These are phyloP conservation scores for Macropis europaea DNA, from an alignment of 2,888 invertebrate genomes.

Conservation along the genomic window DNA sequence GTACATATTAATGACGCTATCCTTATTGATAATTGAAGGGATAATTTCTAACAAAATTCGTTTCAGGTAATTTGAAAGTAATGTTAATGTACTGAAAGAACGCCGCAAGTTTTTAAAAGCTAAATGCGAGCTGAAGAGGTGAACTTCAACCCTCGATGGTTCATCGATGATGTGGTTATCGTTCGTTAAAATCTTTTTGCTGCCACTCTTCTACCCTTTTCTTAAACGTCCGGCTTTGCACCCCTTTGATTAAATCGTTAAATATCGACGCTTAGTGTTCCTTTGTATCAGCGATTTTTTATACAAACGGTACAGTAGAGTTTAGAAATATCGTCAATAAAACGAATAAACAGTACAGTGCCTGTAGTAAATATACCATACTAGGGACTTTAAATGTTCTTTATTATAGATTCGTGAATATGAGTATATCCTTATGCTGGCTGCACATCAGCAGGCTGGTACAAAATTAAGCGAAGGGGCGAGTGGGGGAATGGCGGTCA, in stretches of 20 bases:
- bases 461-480: too few relatives aligned
- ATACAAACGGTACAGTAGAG: not conserved
- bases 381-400: too few relatives aligned
- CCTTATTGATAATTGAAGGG: too few relatives aligned
- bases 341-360: too few relatives aligned
- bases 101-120: constrained; percentile 5
- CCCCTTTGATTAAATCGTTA: constrained; percentile 37
- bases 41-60: too few relatives aligned
- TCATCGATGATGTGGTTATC: constrained; percentile 35
- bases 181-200: constrained; percentile 23
- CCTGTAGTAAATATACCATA: too few relatives aligned
- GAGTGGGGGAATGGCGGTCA: too few relatives aligned
- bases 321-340: not conserved
- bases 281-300: not conserved
- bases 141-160: constrained; percentile 1
- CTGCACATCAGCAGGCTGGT: too few relatives aligned
- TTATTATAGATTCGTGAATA: too few relatives aligned
- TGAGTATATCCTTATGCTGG: too few relatives aligned
- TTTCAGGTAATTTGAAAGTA: too few relatives aligned
- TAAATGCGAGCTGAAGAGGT: constrained; percentile 7
- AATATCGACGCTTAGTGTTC: constrained; percentile 8
- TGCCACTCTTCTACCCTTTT: not conserved
- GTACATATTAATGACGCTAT: too few relatives aligned
- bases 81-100: not conserved
- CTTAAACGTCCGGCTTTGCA: not conserved